phyloP scores from a whole-genome alignment of 2,797 vertebrate genomes.

The Alauda arvensis region DNA sequence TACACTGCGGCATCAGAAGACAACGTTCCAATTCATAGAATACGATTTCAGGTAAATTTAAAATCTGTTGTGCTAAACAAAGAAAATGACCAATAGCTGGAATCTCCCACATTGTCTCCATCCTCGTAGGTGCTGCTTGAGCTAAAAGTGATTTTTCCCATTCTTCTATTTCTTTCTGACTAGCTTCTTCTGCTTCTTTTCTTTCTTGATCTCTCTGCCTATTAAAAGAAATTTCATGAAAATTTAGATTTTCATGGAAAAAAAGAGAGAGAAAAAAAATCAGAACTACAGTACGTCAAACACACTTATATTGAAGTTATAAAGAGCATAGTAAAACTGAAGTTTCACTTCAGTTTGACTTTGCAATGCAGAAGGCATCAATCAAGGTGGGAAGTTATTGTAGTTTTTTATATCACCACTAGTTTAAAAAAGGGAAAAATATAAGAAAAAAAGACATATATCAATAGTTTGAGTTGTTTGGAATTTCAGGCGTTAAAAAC shows the following conservation, averaged over 20 bases:
- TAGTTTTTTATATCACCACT: not conserved
- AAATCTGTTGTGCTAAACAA: conserved; percentile 92
- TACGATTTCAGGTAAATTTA: conserved; percentile 95
- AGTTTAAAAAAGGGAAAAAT: not conserved
- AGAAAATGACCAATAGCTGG: conserved; percentile 97
- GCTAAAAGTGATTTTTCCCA: conserved; percentile 89
- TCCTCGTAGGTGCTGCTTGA: conserved; percentile 82
- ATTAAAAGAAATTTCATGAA: conserved; percentile 54
- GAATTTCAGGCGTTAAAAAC: not conserved
- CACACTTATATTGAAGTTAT: not conserved
- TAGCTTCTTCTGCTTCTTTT: conserved; percentile 94
- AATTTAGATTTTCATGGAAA: not conserved
- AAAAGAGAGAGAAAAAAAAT: not conserved
- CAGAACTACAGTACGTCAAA: not conserved
- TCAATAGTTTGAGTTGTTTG: not conserved
- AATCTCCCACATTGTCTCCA: conserved; percentile 94
- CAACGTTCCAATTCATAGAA: conserved; percentile 97
- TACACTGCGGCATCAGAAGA: conserved; percentile 95
- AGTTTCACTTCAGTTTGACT: not conserved
- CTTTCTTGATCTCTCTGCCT: conserved; percentile 93
- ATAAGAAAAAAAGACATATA: not conserved
- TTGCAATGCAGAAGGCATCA: not conserved
- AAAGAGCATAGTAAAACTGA: not conserved
- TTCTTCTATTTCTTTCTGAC: conserved; percentile 92
- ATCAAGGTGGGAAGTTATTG: not conserved